These are phyloP conservation scores for Eupsilia transversa DNA, from an alignment of 2,888 invertebrate species.

Conservation along the genomic window DNA sequence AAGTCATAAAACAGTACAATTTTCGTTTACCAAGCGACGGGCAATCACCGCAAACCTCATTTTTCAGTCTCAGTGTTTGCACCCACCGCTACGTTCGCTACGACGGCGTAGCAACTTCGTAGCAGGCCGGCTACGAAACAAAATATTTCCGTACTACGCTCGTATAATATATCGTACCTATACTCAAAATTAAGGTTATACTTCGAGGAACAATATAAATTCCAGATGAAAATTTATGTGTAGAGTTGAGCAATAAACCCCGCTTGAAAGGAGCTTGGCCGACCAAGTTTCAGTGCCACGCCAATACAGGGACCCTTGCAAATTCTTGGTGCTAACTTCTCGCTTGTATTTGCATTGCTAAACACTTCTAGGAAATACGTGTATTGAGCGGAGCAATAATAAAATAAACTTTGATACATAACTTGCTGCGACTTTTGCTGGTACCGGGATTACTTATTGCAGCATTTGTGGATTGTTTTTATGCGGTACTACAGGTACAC, in stretches of 20 bases:
- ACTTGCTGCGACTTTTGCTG: conserved; percentile 11
- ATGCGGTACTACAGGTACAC: neutral
- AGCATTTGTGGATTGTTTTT: neutral
- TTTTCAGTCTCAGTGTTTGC: conserved; percentile 44
- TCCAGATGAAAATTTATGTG: conserved; percentile 72
- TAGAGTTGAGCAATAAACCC: conserved; percentile 73
- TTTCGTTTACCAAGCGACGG: conserved; percentile 29
- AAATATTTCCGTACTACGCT: conserved; percentile 43
- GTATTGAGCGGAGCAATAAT: conserved; percentile 18
- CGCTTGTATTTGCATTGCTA: conserved; percentile 60
- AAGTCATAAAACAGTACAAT: conserved; percentile 44
- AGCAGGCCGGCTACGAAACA: conserved; percentile 63
- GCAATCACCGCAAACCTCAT: conserved; percentile 30
- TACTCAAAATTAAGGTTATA: conserved; percentile 52
- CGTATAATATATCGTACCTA: conserved; percentile 28
- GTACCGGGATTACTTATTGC: neutral
- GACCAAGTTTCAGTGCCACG: conserved; percentile 61
- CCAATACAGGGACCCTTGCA: conserved; percentile 60
- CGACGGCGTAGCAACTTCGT: conserved; percentile 70
- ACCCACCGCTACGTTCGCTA: conserved; percentile 46
- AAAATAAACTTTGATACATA: conserved; percentile 24
- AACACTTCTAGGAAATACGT: conserved; percentile 55
- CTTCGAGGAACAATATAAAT: conserved; percentile 68
- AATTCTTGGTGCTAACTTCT: conserved; percentile 62
- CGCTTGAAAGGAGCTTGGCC: conserved; percentile 64